These are phyloP conservation scores for Agonopterix subpropinquella DNA, from an alignment of 2,888 invertebrate species.

Conservation along the genomic window DNA sequence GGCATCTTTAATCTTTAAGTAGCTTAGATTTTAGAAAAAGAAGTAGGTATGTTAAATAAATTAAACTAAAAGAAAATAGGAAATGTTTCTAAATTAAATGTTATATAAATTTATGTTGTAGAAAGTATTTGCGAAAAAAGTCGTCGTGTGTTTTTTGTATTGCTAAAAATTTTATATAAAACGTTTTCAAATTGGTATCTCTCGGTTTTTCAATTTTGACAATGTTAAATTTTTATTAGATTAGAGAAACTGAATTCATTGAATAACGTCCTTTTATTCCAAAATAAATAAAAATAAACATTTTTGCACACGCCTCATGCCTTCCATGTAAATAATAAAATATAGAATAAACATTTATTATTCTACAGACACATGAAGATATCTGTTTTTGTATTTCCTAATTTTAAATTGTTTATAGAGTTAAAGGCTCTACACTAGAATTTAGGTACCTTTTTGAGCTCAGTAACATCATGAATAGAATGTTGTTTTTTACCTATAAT, in stretches of 20 bases:
- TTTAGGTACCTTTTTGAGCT: too few relatives aligned
- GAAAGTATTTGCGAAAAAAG: slow-evolving; percentile 8
- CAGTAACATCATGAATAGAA: too few relatives aligned
- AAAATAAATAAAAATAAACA: slow-evolving; percentile 24
- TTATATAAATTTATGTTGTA: slow-evolving; percentile 22
- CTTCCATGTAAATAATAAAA: slow-evolving; percentile 55
- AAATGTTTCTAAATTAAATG: slow-evolving; percentile 35
- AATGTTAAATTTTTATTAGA: slow-evolving; percentile 21
- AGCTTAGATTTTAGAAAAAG: slow-evolving; percentile 51
- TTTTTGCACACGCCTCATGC: slow-evolving; percentile 53
- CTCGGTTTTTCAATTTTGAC: slow-evolving; percentile 10
- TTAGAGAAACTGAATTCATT: slow-evolving; percentile 25
- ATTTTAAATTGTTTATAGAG: neutral
- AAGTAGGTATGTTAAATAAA: slow-evolving; percentile 27
- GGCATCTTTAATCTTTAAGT: slow-evolving; percentile 57
- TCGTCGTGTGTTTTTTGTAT: slow-evolving; percentile 9
- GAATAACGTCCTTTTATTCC: slow-evolving; percentile 22
- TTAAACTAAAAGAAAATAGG: slow-evolving; percentile 37
- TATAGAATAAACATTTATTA: slow-evolving; percentile 1
- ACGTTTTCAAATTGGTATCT: neutral
- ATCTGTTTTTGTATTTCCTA: neutral
- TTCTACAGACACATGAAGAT: neutral
- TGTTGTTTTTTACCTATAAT: too few relatives aligned
- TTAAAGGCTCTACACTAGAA: neutral
- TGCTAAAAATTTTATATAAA: slow-evolving; percentile 9